Base-by-base conservation (phyloP, 2,888 invertebrate genomes). In the Sepioteuthis lessoniana region DNA sequence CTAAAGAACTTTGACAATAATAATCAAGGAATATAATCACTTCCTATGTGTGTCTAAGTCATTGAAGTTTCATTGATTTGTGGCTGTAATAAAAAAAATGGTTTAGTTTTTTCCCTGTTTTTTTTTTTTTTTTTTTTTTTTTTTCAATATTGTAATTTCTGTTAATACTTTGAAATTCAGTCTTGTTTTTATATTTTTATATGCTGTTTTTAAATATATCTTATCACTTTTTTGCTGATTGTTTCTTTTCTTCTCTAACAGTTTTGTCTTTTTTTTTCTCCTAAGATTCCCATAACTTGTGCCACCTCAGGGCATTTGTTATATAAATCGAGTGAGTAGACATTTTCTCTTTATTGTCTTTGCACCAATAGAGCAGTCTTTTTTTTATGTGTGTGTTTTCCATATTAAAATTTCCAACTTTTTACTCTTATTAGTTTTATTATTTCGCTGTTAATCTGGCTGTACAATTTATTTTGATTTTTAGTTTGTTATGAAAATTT, bases 251-350 rank as follows among this genome's bases (percentile, higher is more conserved):
- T 46, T 91, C 91, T 92, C 46, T 92, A 92, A 92, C 46, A 92
- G 19, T 46, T 46, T 92, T 42, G 42, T 42, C 19, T 92, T 19
- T 92, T 46, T 35, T 47, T 92, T 92, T 38, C 46, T 31, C 21
- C 28, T 92, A 92, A 92, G 92, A 92, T 92, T 92, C 92, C 46
- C 92, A 92, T 92, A 92, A 92, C 92, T 92, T 92, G 92, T 92
- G 92, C 92, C 92, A 92, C 92, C 38, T 92, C 92, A 92, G 47
- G 92, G 92, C 92, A 92, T 92, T 92, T 47, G 92, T 92, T 92
- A 92, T 92, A 92, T 42, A 46, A 42, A 92, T n/a, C 38, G 46
- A 92, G 92, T 92, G 92, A 92, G 92, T 92, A 92, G 92, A 92
- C 92, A 46, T 92, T 92, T 42, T 92, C 47, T 42, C 47, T 92